These are phyloP conservation scores for Danaus melanippus DNA, from an alignment of 1,140 invertebrate species.

Conservation along the genomic window DNA sequence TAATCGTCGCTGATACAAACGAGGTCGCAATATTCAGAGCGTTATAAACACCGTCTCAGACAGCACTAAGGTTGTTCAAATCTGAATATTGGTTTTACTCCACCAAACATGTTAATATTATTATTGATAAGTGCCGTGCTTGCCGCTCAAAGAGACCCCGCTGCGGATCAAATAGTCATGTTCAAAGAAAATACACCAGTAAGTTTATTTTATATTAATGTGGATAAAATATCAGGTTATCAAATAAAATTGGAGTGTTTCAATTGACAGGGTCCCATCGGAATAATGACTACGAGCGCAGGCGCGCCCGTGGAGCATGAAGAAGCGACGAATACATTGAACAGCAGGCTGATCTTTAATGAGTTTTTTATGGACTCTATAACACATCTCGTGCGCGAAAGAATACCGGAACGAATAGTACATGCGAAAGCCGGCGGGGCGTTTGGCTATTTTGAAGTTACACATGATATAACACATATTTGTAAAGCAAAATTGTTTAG, in stretches of 20 bases:
- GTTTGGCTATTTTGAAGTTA: slow-evolving; percentile 94
- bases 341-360: slow-evolving; percentile 5
- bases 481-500: slow-evolving; percentile 87
- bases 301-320: slow-evolving; percentile 1
- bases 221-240: background rate
- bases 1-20: slow-evolving; percentile 22
- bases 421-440: slow-evolving; percentile 95
- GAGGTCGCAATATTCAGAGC: slow-evolving; percentile 26
- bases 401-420: slow-evolving; percentile 93
- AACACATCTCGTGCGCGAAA: slow-evolving; percentile 85
- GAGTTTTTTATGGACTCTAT: slow-evolving; percentile 8
- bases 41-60: slow-evolving; percentile 28
- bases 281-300: slow-evolving; percentile 7
- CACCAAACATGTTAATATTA: slow-evolving; percentile 12
- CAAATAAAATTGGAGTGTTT: background rate
- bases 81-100: background rate
- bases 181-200: slow-evolving; percentile 40
- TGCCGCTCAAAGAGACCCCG: slow-evolving; percentile 27
- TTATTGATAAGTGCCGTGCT: slow-evolving; percentile 9
- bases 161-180: slow-evolving; percentile 31
- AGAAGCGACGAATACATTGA: slow-evolving; percentile 8
- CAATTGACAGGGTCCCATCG: slow-evolving; percentile 75
- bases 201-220: slow-evolving; percentile 49
- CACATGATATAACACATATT: slow-evolving; percentile 89
- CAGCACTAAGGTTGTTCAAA: no score